Conservation (phyloP, 2,113 vertebrate species). For the Syngnathoides biaculeatus region DNA sequence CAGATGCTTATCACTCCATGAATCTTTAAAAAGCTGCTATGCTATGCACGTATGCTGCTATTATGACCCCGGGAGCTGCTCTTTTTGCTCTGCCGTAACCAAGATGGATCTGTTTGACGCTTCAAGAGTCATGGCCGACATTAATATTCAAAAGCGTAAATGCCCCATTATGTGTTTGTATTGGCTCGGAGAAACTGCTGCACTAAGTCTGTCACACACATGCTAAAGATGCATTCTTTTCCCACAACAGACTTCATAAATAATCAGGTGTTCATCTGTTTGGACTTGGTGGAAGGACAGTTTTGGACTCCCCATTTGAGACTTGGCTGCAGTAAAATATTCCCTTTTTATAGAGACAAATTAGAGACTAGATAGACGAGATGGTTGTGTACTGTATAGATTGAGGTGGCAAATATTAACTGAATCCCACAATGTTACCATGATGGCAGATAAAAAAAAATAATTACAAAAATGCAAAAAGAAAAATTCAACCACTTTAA, state of each 20-base stretch:
- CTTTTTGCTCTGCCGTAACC: constrained; percentile 38
- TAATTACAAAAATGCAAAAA: background rate
- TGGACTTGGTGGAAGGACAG: constrained; percentile 16
- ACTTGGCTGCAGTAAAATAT: constrained; percentile 5
- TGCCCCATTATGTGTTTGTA: constrained; percentile 45
- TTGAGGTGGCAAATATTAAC: background rate
- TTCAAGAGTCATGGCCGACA: constrained; percentile 48
- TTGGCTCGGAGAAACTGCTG: constrained; percentile 20
- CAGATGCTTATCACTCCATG: constrained; percentile 61
- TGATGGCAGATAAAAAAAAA: too few relatives aligned
- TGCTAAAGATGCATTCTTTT: constrained; percentile 43
- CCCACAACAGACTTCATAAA: constrained; percentile 20
- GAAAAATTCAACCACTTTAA: background rate
- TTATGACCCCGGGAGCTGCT: constrained; percentile 57
- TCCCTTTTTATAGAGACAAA: constrained; percentile 8
- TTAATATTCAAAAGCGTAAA: constrained; percentile 61
- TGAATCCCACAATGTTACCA: background rate
- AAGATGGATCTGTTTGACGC: constrained; percentile 34
- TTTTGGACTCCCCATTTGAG: constrained; percentile 13
- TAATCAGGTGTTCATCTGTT: constrained; percentile 26
- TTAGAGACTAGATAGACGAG: background rate
- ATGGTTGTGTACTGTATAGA: background rate
- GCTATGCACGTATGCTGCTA: constrained; percentile 39
- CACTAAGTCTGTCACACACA: constrained; percentile 30
- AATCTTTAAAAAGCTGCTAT: constrained; percentile 63